Evolutionary conservation across 2,113 vertebrate species (phyloP), one percentile per base, ranked within the genome.

Genomic region (Macquaria australasica): DNA sequence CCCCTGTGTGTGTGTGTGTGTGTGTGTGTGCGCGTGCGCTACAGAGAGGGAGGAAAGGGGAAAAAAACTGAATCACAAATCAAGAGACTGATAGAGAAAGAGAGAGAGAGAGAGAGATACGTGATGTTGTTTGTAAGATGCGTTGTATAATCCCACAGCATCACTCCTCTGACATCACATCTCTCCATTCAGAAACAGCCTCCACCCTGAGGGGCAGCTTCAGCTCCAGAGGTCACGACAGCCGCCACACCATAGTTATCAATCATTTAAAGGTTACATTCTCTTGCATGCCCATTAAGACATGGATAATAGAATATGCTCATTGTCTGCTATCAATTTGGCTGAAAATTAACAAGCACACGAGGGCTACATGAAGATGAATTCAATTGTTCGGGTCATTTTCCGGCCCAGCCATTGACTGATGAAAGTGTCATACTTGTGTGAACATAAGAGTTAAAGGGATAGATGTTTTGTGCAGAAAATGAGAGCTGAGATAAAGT

Each of bases 181-280:
- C 71, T 45, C 79, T 91, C 84, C 78, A 83, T 90, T 90, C 82
- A 93, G 64, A 93, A 88, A 83, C 45, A 78, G 76, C 69, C 62
- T 70, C 73, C 81, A 23, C 45, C 41, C 66, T 6, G 70, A 72
- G 31, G 53, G 50, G 50, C 56, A 37, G n/a, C 69, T 31, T 83
- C 59, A 11, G 6, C 48, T 68, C 45, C 25, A 20, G 64, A 55
- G 66, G 77, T 66, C 71, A 21, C n/a, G n/a, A 37, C 76, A 77
- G 76, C 50, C 55, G 1, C 4, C 71, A 21, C 7, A 12, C 9
- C 31, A 64, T n/a, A 7, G 12, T 15, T 34, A 88, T 82, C 73
- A 62, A 66, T 88, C 82, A 68, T 58, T 71, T 37, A 79, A 81
- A 87, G 68, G 77, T 75, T 77, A 77, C 70, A 2, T 69, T 64